Evolutionary conservation across 1,140 invertebrate genomes (phyloP).

Genomic region (Helicoverpa armigera): DNA sequence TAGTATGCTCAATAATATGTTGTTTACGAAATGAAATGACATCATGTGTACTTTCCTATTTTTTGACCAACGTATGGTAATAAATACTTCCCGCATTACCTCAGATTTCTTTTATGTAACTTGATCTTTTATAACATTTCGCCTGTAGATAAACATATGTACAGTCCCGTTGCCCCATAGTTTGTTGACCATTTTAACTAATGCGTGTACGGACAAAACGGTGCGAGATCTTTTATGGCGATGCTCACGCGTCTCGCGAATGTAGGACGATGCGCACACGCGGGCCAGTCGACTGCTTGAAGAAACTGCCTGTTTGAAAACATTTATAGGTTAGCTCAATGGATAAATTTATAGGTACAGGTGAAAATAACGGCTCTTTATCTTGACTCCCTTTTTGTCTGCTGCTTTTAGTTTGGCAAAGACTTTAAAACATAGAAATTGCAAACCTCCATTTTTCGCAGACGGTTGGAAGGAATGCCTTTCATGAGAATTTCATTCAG

Average conservation of each 20-base stretch:
- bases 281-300: constrained; percentile 9
- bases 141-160: constrained; percentile 7
- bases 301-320: constrained; percentile 15
- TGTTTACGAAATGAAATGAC: background rate
- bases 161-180: background rate
- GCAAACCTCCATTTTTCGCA: too few species aligned
- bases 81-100: too few species aligned
- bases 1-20: too few species aligned
- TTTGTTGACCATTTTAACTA: constrained; percentile 40
- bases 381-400: too few species aligned
- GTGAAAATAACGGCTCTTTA: background rate
- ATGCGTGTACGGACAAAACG: constrained; percentile 28
- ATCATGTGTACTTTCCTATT: background rate
- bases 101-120: too few species aligned
- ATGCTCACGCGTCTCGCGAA: constrained; percentile 37
- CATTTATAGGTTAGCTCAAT: constrained; percentile 16
- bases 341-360: background rate
- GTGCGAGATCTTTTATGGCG: constrained; percentile 40
- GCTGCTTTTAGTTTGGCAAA: background rate
- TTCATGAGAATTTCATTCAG: background rate
- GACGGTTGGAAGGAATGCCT: too few species aligned
- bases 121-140: too few species aligned
- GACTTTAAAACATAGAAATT: background rate
- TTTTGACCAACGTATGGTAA: too few species aligned
- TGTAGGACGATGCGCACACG: constrained; percentile 42